Percentiles rank a stretch among this genome's conserved stretches.
These are phyloP conservation scores for Drosophila pandora DNA, from an alignment of 1,140 invertebrate species.

Conservation along the genomic window DNA sequence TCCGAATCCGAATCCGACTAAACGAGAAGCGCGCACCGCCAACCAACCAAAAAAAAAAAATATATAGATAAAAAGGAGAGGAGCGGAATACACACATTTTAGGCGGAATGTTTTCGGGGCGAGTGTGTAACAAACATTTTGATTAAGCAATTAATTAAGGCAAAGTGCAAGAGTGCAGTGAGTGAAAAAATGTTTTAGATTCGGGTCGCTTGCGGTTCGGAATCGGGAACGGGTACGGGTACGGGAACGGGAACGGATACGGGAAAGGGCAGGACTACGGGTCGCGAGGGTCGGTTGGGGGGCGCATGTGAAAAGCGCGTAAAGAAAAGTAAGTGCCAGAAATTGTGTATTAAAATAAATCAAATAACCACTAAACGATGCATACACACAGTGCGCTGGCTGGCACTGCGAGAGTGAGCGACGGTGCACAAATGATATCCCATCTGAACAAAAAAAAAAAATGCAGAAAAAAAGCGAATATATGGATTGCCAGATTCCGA, in stretches of 20 bases:
- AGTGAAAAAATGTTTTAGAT: slow-evolving; percentile 74
- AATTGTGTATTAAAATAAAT: slow-evolving; percentile 80
- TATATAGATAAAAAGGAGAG: slow-evolving; percentile 29
- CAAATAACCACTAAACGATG: slow-evolving; percentile 74
- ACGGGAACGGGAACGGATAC: slow-evolving; percentile 13
- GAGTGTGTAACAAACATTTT: slow-evolving; percentile 69
- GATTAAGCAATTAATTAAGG: slow-evolving; percentile 78
- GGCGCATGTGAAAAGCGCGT: slow-evolving; percentile 72
- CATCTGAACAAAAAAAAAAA: slow-evolving; percentile 59
- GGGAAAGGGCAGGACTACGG: slow-evolving; percentile 7
- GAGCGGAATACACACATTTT: slow-evolving; percentile 53
- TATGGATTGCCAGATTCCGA: slow-evolving; percentile 3
- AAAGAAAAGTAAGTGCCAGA: slow-evolving; percentile 78
- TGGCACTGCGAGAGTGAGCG: background rate
- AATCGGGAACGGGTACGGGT: slow-evolving; percentile 16
- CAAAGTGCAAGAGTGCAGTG: slow-evolving; percentile 77
- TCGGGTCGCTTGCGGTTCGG: slow-evolving; percentile 29
- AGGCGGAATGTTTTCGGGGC: slow-evolving; percentile 60
- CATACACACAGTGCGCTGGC: slow-evolving; percentile 64
- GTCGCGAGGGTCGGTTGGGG: slow-evolving; percentile 22
- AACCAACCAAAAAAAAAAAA: slow-evolving; percentile 30
- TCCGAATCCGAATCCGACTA: slow-evolving; percentile 21
- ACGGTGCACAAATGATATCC: slow-evolving; percentile 46
- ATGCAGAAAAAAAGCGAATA: slow-evolving; percentile 18
- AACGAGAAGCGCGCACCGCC: slow-evolving; percentile 44